Percentiles rank a stretch among this genome's conserved stretches.
Evolutionary conservation across 1,140 invertebrate genomes (phyloP).

Genomic region (Drosophila arizonae): DNA sequence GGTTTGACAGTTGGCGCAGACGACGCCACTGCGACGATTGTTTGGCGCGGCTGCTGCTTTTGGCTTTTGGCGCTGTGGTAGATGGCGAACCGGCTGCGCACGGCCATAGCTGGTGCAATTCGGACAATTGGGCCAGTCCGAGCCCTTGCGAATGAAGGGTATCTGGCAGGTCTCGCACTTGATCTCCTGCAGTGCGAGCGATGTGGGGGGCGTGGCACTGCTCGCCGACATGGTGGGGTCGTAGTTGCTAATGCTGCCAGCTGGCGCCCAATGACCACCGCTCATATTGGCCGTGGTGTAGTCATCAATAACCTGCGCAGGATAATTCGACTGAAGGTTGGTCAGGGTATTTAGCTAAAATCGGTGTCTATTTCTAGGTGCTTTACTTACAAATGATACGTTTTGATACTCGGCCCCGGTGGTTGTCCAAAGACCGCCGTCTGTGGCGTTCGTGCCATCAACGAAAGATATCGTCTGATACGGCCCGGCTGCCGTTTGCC

Average conservation of each 20-base stretch:
- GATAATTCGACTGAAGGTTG: slow-evolving; percentile 60
- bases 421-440: slow-evolving; percentile 57
- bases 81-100: slow-evolving; percentile 28
- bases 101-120: slow-evolving; percentile 43
- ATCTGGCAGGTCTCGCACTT: slow-evolving; percentile 68
- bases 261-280: slow-evolving; percentile 56
- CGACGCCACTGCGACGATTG: slow-evolving; percentile 89
- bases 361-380: neutral
- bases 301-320: slow-evolving; percentile 76
- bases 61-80: slow-evolving; percentile 70
- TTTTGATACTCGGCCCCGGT: slow-evolving; percentile 54
- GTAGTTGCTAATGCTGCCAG: slow-evolving; percentile 53
- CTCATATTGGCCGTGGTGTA: slow-evolving; percentile 61
- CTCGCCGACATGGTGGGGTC: slow-evolving; percentile 49
- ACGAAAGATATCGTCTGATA: slow-evolving; percentile 62
- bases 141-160: slow-evolving; percentile 55
- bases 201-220: slow-evolving; percentile 38
- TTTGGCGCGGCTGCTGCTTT: slow-evolving; percentile 79
- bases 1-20: slow-evolving; percentile 96
- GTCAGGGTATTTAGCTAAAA: slow-evolving; percentile 7
- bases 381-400: slow-evolving; percentile 66
- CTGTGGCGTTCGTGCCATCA: slow-evolving; percentile 46
- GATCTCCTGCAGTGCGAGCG: slow-evolving; percentile 43
- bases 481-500: slow-evolving; percentile 46
- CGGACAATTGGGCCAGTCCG: slow-evolving; percentile 52